These are phyloP conservation scores for Schizotus pectinicornis DNA, from an alignment of 2,888 invertebrate species.

Conservation along the genomic window DNA sequence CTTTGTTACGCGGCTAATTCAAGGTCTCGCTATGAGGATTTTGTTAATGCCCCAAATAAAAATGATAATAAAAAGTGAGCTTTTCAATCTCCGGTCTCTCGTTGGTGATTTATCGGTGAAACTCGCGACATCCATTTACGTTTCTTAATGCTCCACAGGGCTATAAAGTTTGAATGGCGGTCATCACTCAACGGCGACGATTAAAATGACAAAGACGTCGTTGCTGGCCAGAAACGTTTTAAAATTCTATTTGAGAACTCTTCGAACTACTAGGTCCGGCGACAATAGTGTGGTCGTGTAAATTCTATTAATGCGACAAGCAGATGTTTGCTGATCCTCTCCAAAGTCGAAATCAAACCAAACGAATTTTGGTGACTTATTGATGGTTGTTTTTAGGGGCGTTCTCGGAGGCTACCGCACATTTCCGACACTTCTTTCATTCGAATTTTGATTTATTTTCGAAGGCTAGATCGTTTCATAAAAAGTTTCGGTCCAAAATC, in stretches of 20 bases:
- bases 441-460: slow-evolving; percentile 17
- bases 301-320: slow-evolving; percentile 8
- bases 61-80: too few relatives aligned
- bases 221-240: not conserved
- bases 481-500: not conserved
- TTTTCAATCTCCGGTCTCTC: not conserved
- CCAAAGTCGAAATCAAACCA: slow-evolving; percentile 3
- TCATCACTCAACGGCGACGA: not conserved
- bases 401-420: slow-evolving; percentile 24
- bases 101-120: slow-evolving; percentile 4
- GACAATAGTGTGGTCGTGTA: too few relatives aligned
- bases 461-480: slow-evolving; percentile 5
- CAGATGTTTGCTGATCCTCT: slow-evolving; percentile 25
- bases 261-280: too few relatives aligned
- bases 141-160: not conserved
- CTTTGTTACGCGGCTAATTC: too few relatives aligned
- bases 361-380: slow-evolving; percentile 25
- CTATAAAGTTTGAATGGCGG: slow-evolving; percentile 6
- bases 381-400: slow-evolving; percentile 9
- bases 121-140: slow-evolving; percentile 1
- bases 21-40: too few relatives aligned
- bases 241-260: not conserved
- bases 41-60: too few relatives aligned
- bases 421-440: slow-evolving; percentile 21
- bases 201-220: not conserved